Conservation (phyloP, 2,113 vertebrate species). For the Zosterops japonicus region DNA sequence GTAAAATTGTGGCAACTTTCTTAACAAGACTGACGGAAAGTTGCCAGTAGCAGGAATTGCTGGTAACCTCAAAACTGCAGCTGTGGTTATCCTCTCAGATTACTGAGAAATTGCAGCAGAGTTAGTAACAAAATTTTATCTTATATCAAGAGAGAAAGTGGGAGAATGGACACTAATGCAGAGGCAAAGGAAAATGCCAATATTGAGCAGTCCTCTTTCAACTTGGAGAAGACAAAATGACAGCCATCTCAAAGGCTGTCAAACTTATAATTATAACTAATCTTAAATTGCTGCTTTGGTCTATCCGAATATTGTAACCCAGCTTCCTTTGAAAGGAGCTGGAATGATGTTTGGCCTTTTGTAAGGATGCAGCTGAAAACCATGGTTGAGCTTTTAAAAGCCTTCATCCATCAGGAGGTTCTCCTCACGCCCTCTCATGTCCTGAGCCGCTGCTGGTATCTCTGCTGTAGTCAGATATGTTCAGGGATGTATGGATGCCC, state of each 20-base stretch:
- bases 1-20: slow-evolving; percentile 68
- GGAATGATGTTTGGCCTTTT: neutral
- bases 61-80: slow-evolving; percentile 71
- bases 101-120: slow-evolving; percentile 65
- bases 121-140: slow-evolving; percentile 61
- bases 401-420: neutral
- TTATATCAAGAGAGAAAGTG: slow-evolving; percentile 29
- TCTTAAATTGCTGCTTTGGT: neutral
- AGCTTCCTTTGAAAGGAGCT: neutral
- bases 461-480: neutral
- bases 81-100: slow-evolving; percentile 71
- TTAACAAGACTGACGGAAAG: slow-evolving; percentile 65
- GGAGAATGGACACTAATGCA: neutral
- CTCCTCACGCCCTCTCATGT: fast-evolving
- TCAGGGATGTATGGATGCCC: neutral
- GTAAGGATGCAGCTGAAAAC: neutral
- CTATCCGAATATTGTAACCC: neutral
- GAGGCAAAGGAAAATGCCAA: neutral
- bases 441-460: neutral
- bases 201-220: neutral
- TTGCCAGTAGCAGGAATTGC: slow-evolving; percentile 72
- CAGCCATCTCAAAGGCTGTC: neutral
- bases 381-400: neutral
- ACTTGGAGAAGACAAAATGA: neutral
- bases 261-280: neutral